A percentile compares a stretch with the other conserved stretches of the same genome.
Evolutionary conservation across 2,888 invertebrate genomes (phyloP).

Genomic region (Sinhomidia bicolor): DNA sequence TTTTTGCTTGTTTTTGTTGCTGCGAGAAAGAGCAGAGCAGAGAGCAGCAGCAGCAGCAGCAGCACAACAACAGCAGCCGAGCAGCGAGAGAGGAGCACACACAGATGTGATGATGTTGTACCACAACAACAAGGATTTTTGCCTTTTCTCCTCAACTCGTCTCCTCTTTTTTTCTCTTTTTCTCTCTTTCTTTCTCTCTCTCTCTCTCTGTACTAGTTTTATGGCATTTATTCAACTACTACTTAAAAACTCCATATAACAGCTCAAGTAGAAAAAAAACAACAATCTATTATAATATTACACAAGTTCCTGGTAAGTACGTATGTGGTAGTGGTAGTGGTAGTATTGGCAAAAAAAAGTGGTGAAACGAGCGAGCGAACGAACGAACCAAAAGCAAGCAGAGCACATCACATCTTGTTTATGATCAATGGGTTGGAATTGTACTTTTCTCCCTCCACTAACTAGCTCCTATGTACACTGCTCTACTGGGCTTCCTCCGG

Average conservation of each 20-base stretch:
- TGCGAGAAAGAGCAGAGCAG: too few relatives aligned
- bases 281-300: not conserved
- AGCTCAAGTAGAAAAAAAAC: not conserved
- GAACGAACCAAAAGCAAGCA: too few relatives aligned
- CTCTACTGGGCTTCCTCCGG: not conserved
- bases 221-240: not conserved
- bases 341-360: not conserved
- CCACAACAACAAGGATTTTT: too few relatives aligned
- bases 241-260: not conserved
- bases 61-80: too few relatives aligned
- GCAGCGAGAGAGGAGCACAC: too few relatives aligned
- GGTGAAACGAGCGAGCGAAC: not conserved
- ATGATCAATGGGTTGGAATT: constrained; percentile 42
- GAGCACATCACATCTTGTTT: constrained; percentile 42
- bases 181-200: too few relatives aligned
- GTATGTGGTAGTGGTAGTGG: not conserved
- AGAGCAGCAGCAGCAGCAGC: not conserved
- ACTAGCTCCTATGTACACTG: not conserved
- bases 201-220: not conserved
- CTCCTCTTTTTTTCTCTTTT: too few relatives aligned
- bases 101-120: too few relatives aligned
- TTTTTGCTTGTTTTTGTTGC: too few relatives aligned
- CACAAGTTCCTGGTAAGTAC: not conserved
- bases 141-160: too few relatives aligned
- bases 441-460: not conserved